phyloP scores from a whole-genome alignment of 35 echinoderm and acorn worm species.

The Ptychodera flava region DNA sequence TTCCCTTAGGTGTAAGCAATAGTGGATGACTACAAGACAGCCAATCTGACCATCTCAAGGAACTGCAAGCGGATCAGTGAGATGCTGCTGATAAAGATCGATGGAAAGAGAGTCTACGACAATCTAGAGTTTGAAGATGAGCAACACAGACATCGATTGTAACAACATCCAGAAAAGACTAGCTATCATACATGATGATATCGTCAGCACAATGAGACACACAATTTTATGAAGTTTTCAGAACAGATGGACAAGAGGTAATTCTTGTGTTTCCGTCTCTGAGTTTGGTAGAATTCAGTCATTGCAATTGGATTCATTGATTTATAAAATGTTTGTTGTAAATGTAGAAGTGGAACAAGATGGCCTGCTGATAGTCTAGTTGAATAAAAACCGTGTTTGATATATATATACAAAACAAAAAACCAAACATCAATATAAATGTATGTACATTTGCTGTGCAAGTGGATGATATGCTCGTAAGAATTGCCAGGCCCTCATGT shows the following conservation, averaged over 20 bases:
- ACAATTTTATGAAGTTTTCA: constrained; percentile 99
- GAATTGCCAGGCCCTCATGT: no score
- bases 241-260: constrained; percentile 95
- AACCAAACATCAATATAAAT: no score
- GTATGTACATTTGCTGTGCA: no score
- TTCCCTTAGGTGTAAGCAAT: constrained; percentile 68
- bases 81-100: constrained; percentile 86
- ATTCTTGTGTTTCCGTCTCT: no score
- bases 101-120: constrained; percentile 90
- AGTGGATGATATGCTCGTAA: no score
- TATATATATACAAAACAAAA: no score
- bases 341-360: no score
- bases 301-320: no score
- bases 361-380: no score
- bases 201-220: constrained; percentile 81
- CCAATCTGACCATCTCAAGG: constrained; percentile 88
- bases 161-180: constrained; percentile 75
- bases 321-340: no score
- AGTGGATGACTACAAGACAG: constrained; percentile 98
- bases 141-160: constrained; percentile 72
- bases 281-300: no score
- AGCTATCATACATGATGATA: constrained; percentile 79
- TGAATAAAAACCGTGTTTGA: no score
- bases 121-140: constrained; percentile 96
- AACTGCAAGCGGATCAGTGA: constrained; percentile 98